These are phyloP conservation scores for Pseudomyrmex sp. DNA, from an alignment of 1,140 invertebrate genomes.

Conservation along the genomic window DNA sequence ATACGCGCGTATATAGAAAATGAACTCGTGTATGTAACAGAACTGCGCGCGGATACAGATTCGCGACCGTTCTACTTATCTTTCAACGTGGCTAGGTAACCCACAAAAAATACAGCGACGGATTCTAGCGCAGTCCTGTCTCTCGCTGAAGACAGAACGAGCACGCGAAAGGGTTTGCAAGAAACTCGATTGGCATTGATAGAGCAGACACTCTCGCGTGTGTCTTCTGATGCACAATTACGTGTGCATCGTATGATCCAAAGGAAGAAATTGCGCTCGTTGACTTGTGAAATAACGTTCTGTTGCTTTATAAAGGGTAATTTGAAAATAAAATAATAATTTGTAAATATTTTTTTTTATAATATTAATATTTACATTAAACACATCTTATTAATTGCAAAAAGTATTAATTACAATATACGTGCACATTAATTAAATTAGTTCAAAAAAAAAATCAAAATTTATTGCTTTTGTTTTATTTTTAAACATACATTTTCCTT, in stretches of 20 bases:
- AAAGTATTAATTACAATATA: too few species aligned
- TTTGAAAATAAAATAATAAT: background rate
- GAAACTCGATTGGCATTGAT: constrained; percentile 33
- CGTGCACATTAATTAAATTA: background rate
- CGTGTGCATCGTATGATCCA: background rate
- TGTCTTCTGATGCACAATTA: background rate
- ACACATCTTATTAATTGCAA: too few species aligned
- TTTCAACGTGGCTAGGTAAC: constrained; percentile 72
- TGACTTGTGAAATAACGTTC: constrained; percentile 14
- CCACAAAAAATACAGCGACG: constrained; percentile 65
- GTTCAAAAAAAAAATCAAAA: background rate
- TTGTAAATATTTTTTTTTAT: background rate
- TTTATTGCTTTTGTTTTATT: too few species aligned
- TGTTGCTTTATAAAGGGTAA: background rate
- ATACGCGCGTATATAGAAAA: background rate
- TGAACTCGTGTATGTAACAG: constrained; percentile 9
- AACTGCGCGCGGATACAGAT: constrained; percentile 6
- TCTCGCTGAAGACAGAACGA: constrained; percentile 59
- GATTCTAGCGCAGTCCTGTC: constrained; percentile 39
- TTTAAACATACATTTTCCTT: background rate
- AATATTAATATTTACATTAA: too few species aligned
- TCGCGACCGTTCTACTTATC: constrained; percentile 75
- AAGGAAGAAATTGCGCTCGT: background rate
- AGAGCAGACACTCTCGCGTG: background rate
- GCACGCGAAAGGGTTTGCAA: constrained; percentile 28